Base-by-base conservation (phyloP, 2,113 vertebrate species). In the Chloroceryle aenea region DNA sequence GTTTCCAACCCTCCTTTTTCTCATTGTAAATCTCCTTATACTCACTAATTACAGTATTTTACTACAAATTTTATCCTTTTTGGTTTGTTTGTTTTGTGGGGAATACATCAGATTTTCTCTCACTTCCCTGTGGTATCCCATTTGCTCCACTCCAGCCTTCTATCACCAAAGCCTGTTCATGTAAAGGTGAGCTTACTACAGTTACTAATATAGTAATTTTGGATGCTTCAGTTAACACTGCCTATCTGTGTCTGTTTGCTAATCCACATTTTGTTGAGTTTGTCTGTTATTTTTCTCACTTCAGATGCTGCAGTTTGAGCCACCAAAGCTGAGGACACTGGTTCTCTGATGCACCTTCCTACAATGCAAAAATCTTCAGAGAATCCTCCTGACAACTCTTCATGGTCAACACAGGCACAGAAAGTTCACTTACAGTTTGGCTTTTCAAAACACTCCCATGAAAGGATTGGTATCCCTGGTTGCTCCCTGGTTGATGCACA, bases 391-490 rank as follows among this genome's bases (percentile, higher is more conserved):
- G 27, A 34, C 7, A 42, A 34, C n/a, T 56, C 12, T 22, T 48
- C 20, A 45, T 0, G 6, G 22, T 0, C 1, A 53, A 53, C 0
- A 0, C 2, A 13, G 29, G 20, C 43, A 34, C 15, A 55, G 30
- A 34, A 80, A 59, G 20, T 2, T 18, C 22, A 72, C 5, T 40
- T 14, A 1, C 17, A 7, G 14, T 15, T 34, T 23, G 25, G 6
- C 19, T 63, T 62, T 27, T 38, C 76, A 53, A 71, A 75, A 22
- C 45, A 20, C 5, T 52, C 26, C 13, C 9, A 12, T 40, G 38
- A 40, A 40, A 40, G 38, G 38, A 40, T 40, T 40, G 38, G 12
- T 40, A 40, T 40, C 38, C 38, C 38, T 40, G 38, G 38, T 40
- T 12, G 38, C 38, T 40, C 38, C 38, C 38, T 40, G 38, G 38